Evolutionary conservation across 2,888 invertebrate species (phyloP), one percentile per base, ranked within the genome.

Genomic region (Sminthurinus aureus): DNA sequence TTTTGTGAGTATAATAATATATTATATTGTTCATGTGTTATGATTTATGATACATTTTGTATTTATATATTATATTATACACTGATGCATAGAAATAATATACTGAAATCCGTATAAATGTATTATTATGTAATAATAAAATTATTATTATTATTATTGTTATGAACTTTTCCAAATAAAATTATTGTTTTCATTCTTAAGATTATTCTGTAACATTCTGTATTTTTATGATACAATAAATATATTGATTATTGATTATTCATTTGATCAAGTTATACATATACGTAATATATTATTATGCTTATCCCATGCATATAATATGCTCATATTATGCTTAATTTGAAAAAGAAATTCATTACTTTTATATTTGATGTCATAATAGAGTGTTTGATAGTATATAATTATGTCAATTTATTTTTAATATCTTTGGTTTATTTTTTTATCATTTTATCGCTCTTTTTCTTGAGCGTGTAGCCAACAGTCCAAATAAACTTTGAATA

Each of bases 351-450:
- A 20, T n/a, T n/a, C 67, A 67, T n/a, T 11, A 8, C 6, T 20
- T n/a, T 8, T 6, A 66, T 11, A 66, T 11, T 66, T 0, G n/a
- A 20, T 67, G 8, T 67, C 67, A 67, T 22, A 67, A 38, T 38
- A 38, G 38, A 4, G 38, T 38, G 6, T 38, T 38, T 38, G 38
- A 38, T 38, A 38, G 38, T 38, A 38, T 38, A 38, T 38, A 38
- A 38, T 38, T 38, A 38, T 38, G 38, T 38, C 38, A 38, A 38
- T 38, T 38, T 38, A 38, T 38, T 38, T 38, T 26, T 74, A 81
- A 81, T 81, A 81, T 74, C 81, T 81, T 81, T 81, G 81, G 81
- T 81, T 74, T 74, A 81, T 81, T 81, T 71, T 26, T 74, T 73
- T 74, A 52, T 58, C 74, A 64, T 81, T 81, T 71, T 38, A 51